Percentiles rank a stretch among this genome's conserved stretches.
Conservation (phyloP, 2,113 vertebrate genomes). For the Mohoua ochrocephala region DNA sequence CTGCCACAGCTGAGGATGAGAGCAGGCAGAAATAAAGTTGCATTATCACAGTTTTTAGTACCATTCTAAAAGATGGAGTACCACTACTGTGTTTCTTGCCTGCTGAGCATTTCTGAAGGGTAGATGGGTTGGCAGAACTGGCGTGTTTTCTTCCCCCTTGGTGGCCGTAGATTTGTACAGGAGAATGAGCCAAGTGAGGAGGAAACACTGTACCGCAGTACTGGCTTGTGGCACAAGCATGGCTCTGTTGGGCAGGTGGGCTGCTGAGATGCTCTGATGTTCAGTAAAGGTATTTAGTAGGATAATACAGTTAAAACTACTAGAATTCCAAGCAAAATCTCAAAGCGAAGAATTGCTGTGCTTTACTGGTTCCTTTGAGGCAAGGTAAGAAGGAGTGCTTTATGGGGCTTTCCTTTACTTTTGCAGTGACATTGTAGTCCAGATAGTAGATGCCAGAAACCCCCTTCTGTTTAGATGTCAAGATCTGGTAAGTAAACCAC, state of each 20-base stretch:
- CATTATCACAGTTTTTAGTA: neutral
- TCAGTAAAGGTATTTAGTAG: neutral
- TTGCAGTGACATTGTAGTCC: constrained; percentile 89
- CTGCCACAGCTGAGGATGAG: neutral
- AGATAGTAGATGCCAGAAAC: constrained; percentile 96
- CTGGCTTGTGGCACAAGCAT: neutral
- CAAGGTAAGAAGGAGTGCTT: neutral
- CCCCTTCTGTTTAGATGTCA: constrained; percentile 91
- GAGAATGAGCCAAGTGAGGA: neutral
- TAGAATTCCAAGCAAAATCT: neutral
- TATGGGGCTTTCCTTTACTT: neutral
- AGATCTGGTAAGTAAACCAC: constrained; percentile 83
- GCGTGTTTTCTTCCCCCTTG: rapidly evolving
- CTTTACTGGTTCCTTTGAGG: neutral
- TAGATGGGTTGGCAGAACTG: neutral
- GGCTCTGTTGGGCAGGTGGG: neutral
- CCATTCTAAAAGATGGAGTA: neutral
- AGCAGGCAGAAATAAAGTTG: neutral
- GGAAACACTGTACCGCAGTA: neutral
- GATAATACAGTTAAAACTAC: neutral
- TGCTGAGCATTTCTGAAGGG: neutral
- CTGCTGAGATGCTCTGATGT: neutral
- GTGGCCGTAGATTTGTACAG: neutral
- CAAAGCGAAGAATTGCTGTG: neutral
- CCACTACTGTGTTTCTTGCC: neutral